Percentiles rank a stretch among this genome's conserved stretches.
These are phyloP conservation scores for Ammodytes dubius DNA, from an alignment of 2,113 vertebrate species.

Conservation along the genomic window DNA sequence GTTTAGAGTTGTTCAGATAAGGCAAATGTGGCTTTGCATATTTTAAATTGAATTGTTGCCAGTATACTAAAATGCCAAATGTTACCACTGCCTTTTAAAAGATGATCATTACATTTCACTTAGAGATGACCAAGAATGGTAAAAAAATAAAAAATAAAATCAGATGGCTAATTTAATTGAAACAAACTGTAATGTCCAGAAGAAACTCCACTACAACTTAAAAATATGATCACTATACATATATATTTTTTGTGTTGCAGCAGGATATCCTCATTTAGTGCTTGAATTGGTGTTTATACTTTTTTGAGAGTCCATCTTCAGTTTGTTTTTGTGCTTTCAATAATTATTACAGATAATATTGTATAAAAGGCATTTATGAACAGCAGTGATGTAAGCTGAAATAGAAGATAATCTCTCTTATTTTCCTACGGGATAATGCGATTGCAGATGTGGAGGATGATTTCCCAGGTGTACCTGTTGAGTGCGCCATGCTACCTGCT, in stretches of 20 bases:
- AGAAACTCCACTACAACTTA: background rate
- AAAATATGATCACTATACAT: too few species aligned
- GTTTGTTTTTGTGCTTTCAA: background rate
- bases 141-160: background rate
- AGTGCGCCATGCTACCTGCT: slow-evolving; percentile 60
- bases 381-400: background rate
- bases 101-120: background rate
- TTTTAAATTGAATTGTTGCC: background rate
- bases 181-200: background rate
- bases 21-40: background rate
- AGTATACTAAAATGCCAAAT: background rate
- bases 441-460: slow-evolving; percentile 68
- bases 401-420: background rate
- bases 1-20: background rate
- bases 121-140: background rate
- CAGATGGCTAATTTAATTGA: background rate
- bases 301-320: background rate
- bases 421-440: background rate
- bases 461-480: slow-evolving; percentile 27
- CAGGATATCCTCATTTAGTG: background rate
- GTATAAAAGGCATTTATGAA: background rate
- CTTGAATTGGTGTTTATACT: too few species aligned
- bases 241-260: background rate
- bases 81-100: background rate
- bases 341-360: background rate